Percentiles rank a stretch among this genome's conserved stretches.
Evolutionary conservation across 2,113 vertebrate species (phyloP).

Genomic region (Cyanocitta stelleri): DNA sequence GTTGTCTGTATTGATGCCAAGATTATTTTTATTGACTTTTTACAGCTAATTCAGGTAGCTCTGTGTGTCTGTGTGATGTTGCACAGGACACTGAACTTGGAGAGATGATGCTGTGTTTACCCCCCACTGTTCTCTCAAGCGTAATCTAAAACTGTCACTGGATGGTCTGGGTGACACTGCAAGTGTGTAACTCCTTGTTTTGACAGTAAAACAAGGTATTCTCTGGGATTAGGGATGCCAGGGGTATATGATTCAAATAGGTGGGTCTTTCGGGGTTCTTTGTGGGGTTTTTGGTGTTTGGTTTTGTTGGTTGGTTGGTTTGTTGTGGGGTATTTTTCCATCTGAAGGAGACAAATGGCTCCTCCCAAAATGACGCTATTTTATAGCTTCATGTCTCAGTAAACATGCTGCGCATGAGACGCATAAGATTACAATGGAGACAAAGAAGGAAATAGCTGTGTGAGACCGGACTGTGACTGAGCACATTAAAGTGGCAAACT

Average conservation of each 20-base stretch:
- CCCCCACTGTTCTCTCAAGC: background rate
- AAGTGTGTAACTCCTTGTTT: background rate
- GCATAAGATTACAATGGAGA: background rate
- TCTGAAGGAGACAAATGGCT: background rate
- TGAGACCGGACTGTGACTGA: background rate
- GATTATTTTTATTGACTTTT: background rate
- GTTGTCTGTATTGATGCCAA: background rate
- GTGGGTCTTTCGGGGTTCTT: background rate
- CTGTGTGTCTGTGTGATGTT: background rate
- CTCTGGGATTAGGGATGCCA: background rate
- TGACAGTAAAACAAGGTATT: background rate
- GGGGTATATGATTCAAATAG: background rate
- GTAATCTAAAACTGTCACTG: background rate
- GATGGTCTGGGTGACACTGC: background rate
- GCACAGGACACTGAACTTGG: background rate
- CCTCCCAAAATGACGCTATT: background rate
- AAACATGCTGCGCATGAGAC: background rate
- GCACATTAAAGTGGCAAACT: background rate
- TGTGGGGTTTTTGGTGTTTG: background rate
- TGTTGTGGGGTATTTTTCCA: background rate
- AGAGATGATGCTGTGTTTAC: background rate
- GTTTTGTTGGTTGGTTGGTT: background rate
- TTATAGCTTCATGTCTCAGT: background rate
- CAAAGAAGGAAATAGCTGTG: background rate
- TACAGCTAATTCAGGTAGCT: background rate